Base-by-base conservation (phyloP, 2,888 invertebrate species). In the Ligdia adustata region DNA sequence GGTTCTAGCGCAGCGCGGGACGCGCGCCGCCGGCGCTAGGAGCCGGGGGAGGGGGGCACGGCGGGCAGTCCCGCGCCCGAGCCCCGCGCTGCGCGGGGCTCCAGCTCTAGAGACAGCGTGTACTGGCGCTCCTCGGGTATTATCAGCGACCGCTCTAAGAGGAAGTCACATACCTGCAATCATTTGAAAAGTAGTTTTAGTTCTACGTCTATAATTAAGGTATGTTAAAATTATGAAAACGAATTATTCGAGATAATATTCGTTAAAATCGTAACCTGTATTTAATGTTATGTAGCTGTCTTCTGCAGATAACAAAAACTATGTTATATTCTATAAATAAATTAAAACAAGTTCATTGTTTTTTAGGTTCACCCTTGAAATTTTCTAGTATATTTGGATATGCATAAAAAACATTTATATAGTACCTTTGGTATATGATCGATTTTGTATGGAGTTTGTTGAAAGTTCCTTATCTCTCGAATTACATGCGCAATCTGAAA, bases 381-480 rank as follows among this genome's bases (percentile, higher is more conserved):
- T n/a, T n/a, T n/a, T n/a, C n/a, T n/a, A n/a, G n/a, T n/a, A n/a
- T n/a, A n/a, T n/a, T n/a, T n/a, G n/a, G n/a, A n/a, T n/a, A n/a
- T n/a, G n/a, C n/a, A n/a, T n/a, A n/a, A n/a, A n/a, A n/a, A n/a
- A n/a, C n/a, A n/a, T n/a, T n/a, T n/a, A n/a, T n/a, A n/a, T n/a
- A n/a, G n/a, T 22, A 22, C 97, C 90, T 96, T 95, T 11, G 93
- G 91, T 60, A 95, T 95, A 66, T 95, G 93, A 66, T 97, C 96
- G 59, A 98, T 97, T 85, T 96, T 97, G 79, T 98, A 98, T 0
- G 96, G 95, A 1, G 96, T 97, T 79, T 97, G 96, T 75, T 98
- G 98, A 75, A 96, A 97, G 71, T 96, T 95, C 9, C 96, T 92
- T 58, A 98, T 97, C 85, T 98, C 97, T 39, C 97, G 92, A 59